Evolutionary conservation across 1,140 invertebrate species (phyloP), one percentile per base, ranked within the genome.

Genomic region (Choristoneura fumiferana): DNA sequence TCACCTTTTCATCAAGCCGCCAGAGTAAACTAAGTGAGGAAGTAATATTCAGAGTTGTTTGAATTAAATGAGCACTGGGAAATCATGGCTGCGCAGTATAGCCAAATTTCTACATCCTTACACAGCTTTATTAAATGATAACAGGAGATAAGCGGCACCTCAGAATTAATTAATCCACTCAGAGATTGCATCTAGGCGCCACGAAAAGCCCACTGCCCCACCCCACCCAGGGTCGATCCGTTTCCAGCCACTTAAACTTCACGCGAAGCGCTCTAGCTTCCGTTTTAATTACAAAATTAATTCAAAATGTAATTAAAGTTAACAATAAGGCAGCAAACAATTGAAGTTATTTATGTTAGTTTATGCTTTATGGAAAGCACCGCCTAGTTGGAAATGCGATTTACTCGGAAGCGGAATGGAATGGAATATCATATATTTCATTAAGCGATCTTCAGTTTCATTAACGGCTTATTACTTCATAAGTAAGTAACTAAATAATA

Each of bases 241-340:
- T 83, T 88, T 89, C 82, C 84, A 87, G 86, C 86, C 84, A 89
- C 86, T 89, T 89, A 84, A 89, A 89, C 84, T 89, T 87, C 82
- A 86, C 82, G 82, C 86, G 84, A 74, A 83, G 78, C 82, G 81
- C 84, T 79, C 80, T 80, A 86, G 84, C 84, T 87, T 89, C 86
- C 86, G 86, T 87, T 89, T 89, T 89, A 89, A 89, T 89, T 89
- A 89, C 84, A 89, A 89, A 89, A 89, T 89, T 89, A 89, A 89
- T 89, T 89, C 85, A 89, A 87, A 89, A 89, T 84, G 85, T 89
- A 89, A 89, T 88, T 88, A 88, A 88, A 88, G 81, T 87, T 87
- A 85, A 88, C 85, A 88, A 88, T 88, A 88, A 88, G 84, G 84
- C 84, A 76, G 81, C 82, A 84, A 89, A 89, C 85, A 89, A 86